These are phyloP conservation scores for Ophonus ardosiacus DNA, from an alignment of 2,888 invertebrate species.

Conservation along the genomic window DNA sequence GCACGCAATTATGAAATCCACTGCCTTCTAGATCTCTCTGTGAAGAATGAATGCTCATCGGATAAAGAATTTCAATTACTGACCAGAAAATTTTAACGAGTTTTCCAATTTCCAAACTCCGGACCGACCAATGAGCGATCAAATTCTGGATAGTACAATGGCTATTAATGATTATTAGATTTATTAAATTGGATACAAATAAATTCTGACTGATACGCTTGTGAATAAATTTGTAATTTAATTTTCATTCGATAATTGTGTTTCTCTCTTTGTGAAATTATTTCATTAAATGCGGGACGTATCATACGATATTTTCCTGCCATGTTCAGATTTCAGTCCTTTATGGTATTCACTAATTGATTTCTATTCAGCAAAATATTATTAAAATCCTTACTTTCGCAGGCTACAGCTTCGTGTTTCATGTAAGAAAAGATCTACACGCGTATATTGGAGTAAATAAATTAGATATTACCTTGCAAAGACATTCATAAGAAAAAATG, in stretches of 20 bases:
- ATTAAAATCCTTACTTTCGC: neutral
- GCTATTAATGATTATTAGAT: conserved; percentile 41
- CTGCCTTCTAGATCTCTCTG: conserved; percentile 25
- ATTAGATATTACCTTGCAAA: neutral
- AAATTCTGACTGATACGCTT: conserved; percentile 27
- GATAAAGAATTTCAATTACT: conserved; percentile 56
- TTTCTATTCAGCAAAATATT: neutral
- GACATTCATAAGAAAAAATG: neutral
- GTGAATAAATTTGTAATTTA: conserved; percentile 38
- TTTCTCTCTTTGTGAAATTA: conserved; percentile 8
- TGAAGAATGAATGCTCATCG: conserved; percentile 44
- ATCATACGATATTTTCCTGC: conserved; percentile 4
- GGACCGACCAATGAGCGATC: neutral
- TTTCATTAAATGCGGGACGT: conserved; percentile 4
- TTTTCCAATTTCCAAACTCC: conserved; percentile 29
- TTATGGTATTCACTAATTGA: neutral
- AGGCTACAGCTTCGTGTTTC: neutral
- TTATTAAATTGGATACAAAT: conserved; percentile 20
- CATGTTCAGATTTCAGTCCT: neutral
- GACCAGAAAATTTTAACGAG: conserved; percentile 57
- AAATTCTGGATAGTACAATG: conserved; percentile 33
- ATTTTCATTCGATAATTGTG: conserved; percentile 23
- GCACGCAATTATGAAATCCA: conserved; percentile 55
- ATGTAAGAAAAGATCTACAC: neutral
- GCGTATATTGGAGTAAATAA: neutral